Evolutionary conservation across 2,113 vertebrate species (phyloP), one percentile per base, ranked within the genome.

Genomic region (Notothenia rossii): DNA sequence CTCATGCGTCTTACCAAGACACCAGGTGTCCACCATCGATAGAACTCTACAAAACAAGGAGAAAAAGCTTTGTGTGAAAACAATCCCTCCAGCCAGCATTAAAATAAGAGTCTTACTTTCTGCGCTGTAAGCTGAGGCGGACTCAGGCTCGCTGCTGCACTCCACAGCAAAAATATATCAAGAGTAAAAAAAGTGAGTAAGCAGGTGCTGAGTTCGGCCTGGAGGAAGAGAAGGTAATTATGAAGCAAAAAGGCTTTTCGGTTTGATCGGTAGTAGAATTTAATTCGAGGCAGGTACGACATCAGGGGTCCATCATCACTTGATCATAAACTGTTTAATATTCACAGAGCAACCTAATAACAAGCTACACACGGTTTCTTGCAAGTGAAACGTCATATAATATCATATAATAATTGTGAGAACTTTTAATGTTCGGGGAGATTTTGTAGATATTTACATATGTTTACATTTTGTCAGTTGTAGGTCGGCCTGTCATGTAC

Each of bases 21-120:
- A 91, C 94, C 94, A 95, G 63, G 92, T 92, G 86, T 96, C 93
- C 88, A 98, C 84, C 87, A 95, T 94, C 74, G 95, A 95, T 90
- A 98, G 94, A 81, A 98, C 97, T 94, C 97, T 98, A 73, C 5
- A 84, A 86, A 92, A 83, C 13, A 82, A 85, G 43, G 83, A 45
- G 51, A 69, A 65, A 29, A 87, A 77, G 48, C 51, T 78, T 78
- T 84, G 49, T 54, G 64, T 72, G 62, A 90, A 74, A 86, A 88
- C 77, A 73, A 81, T 82, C 72, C 75, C 72, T 91, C 46, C 14
- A 82, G 77, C 75, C 74, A 80, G 68, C 54, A 53, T 89, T 71
- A 64, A 62, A 75, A 77, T 78, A 83, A 80, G 77, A 85, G 56
- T 79, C 63, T 76, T 87, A 80, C 33, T 76, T 71, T 48, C 60